Evolutionary conservation across 2,113 vertebrate genomes (phyloP).

Genomic region (Pleuronectes platessa): DNA sequence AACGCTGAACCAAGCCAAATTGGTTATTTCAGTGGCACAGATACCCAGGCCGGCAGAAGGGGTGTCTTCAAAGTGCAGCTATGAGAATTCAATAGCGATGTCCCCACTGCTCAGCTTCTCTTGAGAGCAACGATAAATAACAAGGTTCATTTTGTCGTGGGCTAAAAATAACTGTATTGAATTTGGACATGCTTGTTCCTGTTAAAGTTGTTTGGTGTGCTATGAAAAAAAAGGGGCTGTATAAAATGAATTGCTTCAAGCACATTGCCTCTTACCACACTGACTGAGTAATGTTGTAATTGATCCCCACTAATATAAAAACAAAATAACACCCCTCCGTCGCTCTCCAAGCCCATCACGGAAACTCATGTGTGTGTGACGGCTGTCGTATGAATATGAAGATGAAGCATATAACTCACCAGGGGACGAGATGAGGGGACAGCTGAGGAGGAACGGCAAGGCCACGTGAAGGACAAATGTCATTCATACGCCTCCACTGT

Average conservation of each 20-base stretch:
- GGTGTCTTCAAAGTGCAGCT: conserved; percentile 8
- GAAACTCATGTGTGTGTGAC: not conserved
- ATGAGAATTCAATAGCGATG: conserved; percentile 27
- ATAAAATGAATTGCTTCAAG: not conserved
- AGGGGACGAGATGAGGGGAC: conserved; percentile 15
- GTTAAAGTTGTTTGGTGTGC: not conserved
- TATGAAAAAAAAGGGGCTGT: not conserved
- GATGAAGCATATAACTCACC: conserved; percentile 41
- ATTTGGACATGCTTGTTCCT: not conserved
- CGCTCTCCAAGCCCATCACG: not conserved
- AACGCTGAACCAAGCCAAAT: conserved; percentile 35
- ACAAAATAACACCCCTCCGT: not conserved
- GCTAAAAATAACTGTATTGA: not conserved
- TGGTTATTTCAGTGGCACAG: conserved; percentile 39
- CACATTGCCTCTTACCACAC: not conserved
- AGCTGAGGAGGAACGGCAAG: conserved; percentile 23
- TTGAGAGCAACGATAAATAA: not conserved
- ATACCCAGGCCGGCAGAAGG: conserved; percentile 19
- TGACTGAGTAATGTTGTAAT: not conserved
- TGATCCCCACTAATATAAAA: not conserved
- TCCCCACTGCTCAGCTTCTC: not conserved
- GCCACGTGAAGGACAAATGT: conserved; percentile 47
- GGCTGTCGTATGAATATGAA: not conserved
- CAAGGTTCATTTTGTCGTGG: not conserved
- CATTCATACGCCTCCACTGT: conserved; percentile 15